Percentiles rank a stretch among this genome's conserved stretches.
These are phyloP conservation scores for Rhadina sibilatrix DNA, from an alignment of 2,113 vertebrate genomes.

Conservation along the genomic window DNA sequence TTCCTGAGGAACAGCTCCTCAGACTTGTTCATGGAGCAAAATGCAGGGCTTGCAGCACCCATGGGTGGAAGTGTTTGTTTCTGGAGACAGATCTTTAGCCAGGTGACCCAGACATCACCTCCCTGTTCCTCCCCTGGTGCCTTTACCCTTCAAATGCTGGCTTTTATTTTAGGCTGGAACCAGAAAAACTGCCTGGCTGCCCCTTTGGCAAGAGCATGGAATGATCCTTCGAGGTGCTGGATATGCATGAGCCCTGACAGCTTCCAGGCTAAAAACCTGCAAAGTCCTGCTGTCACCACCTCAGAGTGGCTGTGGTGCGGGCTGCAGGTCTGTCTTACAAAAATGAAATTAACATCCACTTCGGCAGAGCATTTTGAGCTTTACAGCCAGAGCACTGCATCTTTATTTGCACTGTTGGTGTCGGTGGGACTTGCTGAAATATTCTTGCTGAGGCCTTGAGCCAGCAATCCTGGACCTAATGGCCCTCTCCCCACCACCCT, in stretches of 20 bases:
- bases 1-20: background rate
- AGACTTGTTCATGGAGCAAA: background rate
- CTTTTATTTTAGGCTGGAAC: background rate
- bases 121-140: background rate
- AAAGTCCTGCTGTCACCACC: background rate
- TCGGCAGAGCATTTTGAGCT: background rate
- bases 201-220: background rate
- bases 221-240: background rate
- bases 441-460: background rate
- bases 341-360: background rate
- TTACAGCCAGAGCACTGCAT: background rate
- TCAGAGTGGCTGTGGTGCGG: too few relatives aligned
- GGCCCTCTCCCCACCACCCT: background rate
- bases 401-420: background rate
- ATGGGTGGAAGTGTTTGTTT: background rate
- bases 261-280: background rate
- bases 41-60: fast-evolving
- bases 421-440: background rate
- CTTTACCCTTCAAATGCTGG: background rate
- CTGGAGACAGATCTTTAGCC: background rate
- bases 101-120: background rate
- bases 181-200: background rate
- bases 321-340: background rate
- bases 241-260: background rate
- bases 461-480: background rate